phyloP scores from a whole-genome alignment of 2,888 invertebrate genomes.

The Apamea sordens region DNA sequence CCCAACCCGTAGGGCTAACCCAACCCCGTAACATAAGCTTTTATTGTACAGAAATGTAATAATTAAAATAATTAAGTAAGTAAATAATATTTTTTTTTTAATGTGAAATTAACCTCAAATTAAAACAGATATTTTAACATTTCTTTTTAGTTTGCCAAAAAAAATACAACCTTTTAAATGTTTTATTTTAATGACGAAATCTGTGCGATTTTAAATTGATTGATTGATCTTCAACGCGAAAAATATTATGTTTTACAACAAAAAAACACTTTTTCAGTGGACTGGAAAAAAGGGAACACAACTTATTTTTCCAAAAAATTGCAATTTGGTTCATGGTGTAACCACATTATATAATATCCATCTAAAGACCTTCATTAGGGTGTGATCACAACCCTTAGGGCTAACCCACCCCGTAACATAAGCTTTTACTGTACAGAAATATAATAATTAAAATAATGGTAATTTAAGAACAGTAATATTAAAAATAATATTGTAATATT shows the following conservation, averaged over 20 bases:
- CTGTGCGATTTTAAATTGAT: background rate
- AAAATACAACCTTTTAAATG: background rate
- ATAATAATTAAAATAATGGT: background rate
- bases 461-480: background rate
- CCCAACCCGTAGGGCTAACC: constrained; percentile 56
- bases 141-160: background rate
- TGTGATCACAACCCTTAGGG: constrained; percentile 39
- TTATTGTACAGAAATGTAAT: constrained; percentile 14
- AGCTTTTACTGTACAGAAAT: constrained; percentile 54
- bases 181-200: background rate
- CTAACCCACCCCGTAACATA: constrained; percentile 39
- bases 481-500: background rate
- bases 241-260: background rate
- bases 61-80: background rate
- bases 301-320: too few species aligned
- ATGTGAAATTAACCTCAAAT: background rate
- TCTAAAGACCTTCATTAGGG: constrained; percentile 50
- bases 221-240: background rate
- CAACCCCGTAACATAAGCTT: constrained; percentile 60
- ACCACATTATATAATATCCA: constrained; percentile 48
- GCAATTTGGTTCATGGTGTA: constrained; percentile 28
- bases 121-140: background rate
- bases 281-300: background rate
- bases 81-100: too few species aligned
- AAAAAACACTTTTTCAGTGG: background rate